A percentile compares a stretch with the other conserved stretches of the same genome.
Evolutionary conservation across 2,113 vertebrate genomes (phyloP).

Genomic region (Tiliqua scincoides): DNA sequence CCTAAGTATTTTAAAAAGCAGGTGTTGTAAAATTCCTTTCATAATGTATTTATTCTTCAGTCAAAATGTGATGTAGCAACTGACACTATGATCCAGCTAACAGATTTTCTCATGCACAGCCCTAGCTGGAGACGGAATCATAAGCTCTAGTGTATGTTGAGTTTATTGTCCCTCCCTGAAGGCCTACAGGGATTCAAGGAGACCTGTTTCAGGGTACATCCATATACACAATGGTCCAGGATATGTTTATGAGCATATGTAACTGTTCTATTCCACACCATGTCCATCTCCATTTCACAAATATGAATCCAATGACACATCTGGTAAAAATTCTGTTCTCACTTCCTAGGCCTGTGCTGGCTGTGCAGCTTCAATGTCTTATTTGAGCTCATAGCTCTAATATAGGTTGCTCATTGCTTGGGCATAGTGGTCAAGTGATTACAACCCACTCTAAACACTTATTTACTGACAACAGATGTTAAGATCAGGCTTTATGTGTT

Average conservation of each 20-base stretch:
- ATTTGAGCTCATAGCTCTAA: no score
- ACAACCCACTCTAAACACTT: background rate
- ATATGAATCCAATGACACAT: no score
- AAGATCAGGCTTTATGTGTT: background rate
- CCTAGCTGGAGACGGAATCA: constrained; percentile 61
- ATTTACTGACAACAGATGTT: background rate
- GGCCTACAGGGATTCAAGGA: background rate
- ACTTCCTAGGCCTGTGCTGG: no score
- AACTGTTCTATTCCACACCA: background rate
- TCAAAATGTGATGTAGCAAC: constrained; percentile 38
- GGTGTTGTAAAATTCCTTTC: background rate
- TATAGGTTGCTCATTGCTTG: no score
- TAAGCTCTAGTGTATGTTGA: no score
- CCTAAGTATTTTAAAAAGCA: background rate
- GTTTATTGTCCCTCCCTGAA: no score
- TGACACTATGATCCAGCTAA: constrained; percentile 54
- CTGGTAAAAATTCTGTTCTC: no score
- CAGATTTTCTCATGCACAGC: background rate
- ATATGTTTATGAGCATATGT: no score
- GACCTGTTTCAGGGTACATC: background rate
- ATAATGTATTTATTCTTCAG: constrained; percentile 36
- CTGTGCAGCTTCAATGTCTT: no score
- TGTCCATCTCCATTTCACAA: no score
- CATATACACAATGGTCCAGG: background rate
- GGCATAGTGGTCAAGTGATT: background rate